phyloP scores from a whole-genome alignment of 1,140 invertebrate species.

The Harlomillsia oculata region DNA sequence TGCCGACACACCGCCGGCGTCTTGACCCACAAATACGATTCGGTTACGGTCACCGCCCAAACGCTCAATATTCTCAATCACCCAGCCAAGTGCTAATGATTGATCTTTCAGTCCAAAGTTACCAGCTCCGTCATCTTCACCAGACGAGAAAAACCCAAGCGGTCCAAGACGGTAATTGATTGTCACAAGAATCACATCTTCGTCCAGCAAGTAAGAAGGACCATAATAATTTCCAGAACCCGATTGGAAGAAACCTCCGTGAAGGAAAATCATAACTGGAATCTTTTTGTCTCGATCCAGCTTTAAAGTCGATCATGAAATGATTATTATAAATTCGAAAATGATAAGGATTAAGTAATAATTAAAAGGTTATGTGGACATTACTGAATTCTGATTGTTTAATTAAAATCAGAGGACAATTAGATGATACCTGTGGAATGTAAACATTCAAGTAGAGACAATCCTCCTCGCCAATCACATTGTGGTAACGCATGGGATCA shows the following conservation, averaged over 20 bases:
- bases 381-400: no score
- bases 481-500: slow-evolving; percentile 15
- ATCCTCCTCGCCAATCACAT: slow-evolving; percentile 11
- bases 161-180: slow-evolving; percentile 34
- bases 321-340: no score
- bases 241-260: slow-evolving; percentile 40
- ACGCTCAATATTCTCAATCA: slow-evolving; percentile 73
- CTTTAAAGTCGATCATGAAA: background rate
- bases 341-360: no score
- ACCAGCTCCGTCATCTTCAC: slow-evolving; percentile 80
- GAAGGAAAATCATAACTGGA: slow-evolving; percentile 48
- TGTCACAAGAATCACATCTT: slow-evolving; percentile 32
- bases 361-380: no score
- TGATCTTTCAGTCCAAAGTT: slow-evolving; percentile 94
- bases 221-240: slow-evolving; percentile 25
- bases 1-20: slow-evolving; percentile 8
- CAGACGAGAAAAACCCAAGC: slow-evolving; percentile 74
- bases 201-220: slow-evolving; percentile 30
- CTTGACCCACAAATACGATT: slow-evolving; percentile 11
- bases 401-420: no score
- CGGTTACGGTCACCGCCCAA: slow-evolving; percentile 68
- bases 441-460: slow-evolving; percentile 16
- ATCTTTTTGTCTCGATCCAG: slow-evolving; percentile 11
- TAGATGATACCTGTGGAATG: slow-evolving; percentile 10
- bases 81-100: slow-evolving; percentile 77